Evolutionary conservation across 2,888 invertebrate species (phyloP).

Genomic region (Agrotis puta): DNA sequence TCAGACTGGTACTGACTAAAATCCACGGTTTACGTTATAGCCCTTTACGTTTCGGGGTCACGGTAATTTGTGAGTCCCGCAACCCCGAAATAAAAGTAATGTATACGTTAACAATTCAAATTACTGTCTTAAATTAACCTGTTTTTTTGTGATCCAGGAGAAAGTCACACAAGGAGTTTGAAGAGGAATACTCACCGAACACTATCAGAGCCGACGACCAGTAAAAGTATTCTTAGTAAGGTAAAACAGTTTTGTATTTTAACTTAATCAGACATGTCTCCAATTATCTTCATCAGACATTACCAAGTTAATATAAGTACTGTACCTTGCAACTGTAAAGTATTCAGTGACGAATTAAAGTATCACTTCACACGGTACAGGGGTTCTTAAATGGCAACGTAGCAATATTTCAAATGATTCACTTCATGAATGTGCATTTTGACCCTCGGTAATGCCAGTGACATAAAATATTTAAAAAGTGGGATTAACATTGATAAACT

Average conservation of each 20-base stretch:
- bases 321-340: not conserved
- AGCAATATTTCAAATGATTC: too few species aligned
- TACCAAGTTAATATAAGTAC: not conserved
- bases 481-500: not conserved
- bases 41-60: too few species aligned
- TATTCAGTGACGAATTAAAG: not conserved
- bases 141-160: constrained; percentile 68
- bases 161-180: constrained; percentile 68
- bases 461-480: not conserved
- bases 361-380: not conserved
- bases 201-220: constrained; percentile 79
- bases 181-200: constrained; percentile 74
- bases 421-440: too few species aligned
- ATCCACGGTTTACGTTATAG: too few species aligned
- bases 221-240: constrained; percentile 83
- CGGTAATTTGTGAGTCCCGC: too few species aligned
- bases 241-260: constrained; percentile 63
- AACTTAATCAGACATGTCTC: not conserved
- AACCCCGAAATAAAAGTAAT: too few species aligned
- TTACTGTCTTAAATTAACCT: not conserved
- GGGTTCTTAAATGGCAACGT: too few species aligned
- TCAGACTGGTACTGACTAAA: too few species aligned
- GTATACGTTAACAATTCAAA: not conserved
- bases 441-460: not conserved
- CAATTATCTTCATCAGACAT: not conserved